phyloP scores from a whole-genome alignment of 2,113 vertebrate species.

The Mirounga angustirostris region DNA sequence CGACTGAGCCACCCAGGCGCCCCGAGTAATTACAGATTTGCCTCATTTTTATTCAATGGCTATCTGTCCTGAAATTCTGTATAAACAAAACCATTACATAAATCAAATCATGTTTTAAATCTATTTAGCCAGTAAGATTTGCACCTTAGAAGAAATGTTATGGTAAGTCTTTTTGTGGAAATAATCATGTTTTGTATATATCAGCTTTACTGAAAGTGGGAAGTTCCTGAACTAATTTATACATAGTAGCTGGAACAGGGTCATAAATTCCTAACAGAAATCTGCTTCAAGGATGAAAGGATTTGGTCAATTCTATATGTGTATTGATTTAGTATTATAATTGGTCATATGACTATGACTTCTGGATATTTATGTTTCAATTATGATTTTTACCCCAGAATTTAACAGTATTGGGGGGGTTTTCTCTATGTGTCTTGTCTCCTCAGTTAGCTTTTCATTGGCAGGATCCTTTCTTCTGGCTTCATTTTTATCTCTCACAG shows the following conservation, averaged over 20 bases:
- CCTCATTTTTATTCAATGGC: constrained; percentile 22
- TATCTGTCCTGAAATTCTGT: constrained; percentile 42
- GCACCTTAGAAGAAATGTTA: constrained; percentile 42
- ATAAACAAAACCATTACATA: constrained; percentile 31
- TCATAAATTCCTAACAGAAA: constrained; percentile 39
- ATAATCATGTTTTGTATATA: not conserved
- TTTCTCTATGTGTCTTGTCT: not conserved
- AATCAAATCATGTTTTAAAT: constrained; percentile 46
- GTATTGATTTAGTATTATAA: constrained; percentile 1
- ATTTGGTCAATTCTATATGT: not conserved
- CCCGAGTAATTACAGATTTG: constrained; percentile 23
- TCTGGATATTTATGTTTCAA: not conserved
- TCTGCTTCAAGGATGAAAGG: not conserved
- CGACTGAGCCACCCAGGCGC: no score
- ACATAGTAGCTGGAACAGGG: not conserved
- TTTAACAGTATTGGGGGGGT: not conserved
- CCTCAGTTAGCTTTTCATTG: not conserved
- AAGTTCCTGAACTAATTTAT: constrained; percentile 55
- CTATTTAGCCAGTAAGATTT: constrained; percentile 26
- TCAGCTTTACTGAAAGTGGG: not conserved
- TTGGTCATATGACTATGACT: not conserved
- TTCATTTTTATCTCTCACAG: not conserved
- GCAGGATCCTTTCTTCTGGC: not conserved
- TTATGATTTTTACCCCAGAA: not conserved
- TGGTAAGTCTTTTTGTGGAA: constrained; percentile 37